Evolutionary conservation across 2,888 invertebrate genomes (phyloP).

Genomic region (Dasysyrphus albostriatus): DNA sequence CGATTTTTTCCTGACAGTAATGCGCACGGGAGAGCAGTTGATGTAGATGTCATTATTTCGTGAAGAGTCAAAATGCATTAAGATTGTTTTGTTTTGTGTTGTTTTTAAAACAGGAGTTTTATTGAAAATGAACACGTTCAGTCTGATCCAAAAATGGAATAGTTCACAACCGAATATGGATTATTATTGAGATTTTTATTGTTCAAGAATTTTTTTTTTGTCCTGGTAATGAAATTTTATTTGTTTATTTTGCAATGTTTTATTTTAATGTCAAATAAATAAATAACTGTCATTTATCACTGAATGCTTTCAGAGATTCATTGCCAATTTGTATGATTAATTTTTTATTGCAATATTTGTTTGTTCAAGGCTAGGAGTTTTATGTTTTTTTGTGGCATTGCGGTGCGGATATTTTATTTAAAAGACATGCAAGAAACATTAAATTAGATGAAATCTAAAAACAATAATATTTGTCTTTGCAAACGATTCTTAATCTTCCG

Average conservation of each 20-base stretch:
- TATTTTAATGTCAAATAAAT: neutral
- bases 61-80: conserved; percentile 2
- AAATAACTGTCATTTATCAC: neutral
- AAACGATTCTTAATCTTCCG: too few relatives aligned
- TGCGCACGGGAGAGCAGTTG: conserved; percentile 11
- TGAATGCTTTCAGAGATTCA: neutral
- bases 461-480: too few relatives aligned
- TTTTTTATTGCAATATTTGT: neutral
- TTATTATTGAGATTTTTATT: neutral
- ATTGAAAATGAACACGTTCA: conserved; percentile 28
- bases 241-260: neutral
- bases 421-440: too few relatives aligned
- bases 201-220: neutral
- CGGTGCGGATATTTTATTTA: too few relatives aligned
- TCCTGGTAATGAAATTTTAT: neutral
- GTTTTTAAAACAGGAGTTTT: neutral
- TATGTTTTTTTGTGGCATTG: neutral
- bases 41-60: neutral
- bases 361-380: neutral
- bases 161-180: neutral
- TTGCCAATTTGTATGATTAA: neutral
- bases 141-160: conserved; percentile 10
- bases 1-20: conserved; percentile 15
- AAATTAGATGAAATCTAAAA: too few relatives aligned
- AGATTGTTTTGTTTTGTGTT: neutral